Evolutionary conservation across 64 coral and sea anemone genomes (phyloP).

Genomic region (Orbicella faveolata): DNA sequence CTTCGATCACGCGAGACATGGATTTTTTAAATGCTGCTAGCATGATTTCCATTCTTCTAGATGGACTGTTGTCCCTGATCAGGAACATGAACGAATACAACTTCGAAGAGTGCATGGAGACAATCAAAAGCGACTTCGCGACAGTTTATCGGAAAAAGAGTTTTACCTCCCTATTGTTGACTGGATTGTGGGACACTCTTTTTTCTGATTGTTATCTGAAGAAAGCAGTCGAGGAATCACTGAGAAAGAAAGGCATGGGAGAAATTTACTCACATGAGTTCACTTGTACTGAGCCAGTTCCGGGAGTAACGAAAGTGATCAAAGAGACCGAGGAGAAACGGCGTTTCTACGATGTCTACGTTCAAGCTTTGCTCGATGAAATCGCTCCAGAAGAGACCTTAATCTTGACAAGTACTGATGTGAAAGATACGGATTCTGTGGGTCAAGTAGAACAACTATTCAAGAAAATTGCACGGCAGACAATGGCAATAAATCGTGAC

Average conservation of each 20-base stretch:
- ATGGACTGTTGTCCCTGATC: background rate
- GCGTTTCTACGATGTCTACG: background rate
- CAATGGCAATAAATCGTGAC: background rate
- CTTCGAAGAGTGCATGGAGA: conserved; percentile 14
- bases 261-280: background rate
- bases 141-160: conserved; percentile 3
- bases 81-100: background rate
- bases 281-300: background rate
- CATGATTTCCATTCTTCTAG: conserved; percentile 2
- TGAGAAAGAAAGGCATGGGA: background rate
- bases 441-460: background rate
- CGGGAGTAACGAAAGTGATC: background rate
- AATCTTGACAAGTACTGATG: background rate
- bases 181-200: background rate
- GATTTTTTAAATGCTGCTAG: conserved; percentile 2
- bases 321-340: background rate
- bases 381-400: conserved; percentile 14
- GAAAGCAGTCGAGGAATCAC: background rate
- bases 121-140: background rate
- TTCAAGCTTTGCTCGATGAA: background rate
- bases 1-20: background rate
- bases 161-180: background rate
- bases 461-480: background rate
- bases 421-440: background rate
- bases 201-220: background rate